Evolutionary conservation across 2,888 invertebrate genomes (phyloP), one percentile per base, ranked within the genome.

Genomic region (Eristalis intricaria): DNA sequence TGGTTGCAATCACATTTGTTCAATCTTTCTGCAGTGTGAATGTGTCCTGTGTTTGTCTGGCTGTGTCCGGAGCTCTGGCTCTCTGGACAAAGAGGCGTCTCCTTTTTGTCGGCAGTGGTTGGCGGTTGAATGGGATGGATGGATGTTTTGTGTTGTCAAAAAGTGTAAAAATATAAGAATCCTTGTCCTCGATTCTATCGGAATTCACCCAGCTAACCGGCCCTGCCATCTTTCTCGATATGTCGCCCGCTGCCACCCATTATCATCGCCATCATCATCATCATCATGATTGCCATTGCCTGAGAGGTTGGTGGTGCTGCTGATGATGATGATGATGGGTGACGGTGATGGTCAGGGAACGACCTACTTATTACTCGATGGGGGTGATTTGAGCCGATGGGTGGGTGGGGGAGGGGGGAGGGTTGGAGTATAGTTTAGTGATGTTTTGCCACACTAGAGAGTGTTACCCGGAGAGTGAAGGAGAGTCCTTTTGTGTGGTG

Each of bases 311-410:
- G 11, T 78, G 70, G n/a, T 70, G 63, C 15, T 75, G 64, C 38
- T 70, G 74, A 43, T 29, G 63, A 19, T 64, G 60, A 50, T 69
- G 70, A 56, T 76, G 38, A 19, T 60, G 19, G 50, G 19, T 4
- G 50, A 19, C 50, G 43, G 64, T 32, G 68, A 35, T 75, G 77
- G 86, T 78, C 86, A 79, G 65, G 65, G 71, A 79, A 83, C 60
- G 83, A 83, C 86, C 86, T 78, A 86, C 64, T 83, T 83, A 68
- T 61, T 69, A 78, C 50, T 78, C 70, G 19, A 64, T 76, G 50
- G 29, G 63, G 71, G 50, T 50, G 50, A 50, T 50, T 50, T 19
- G 50, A 50, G 38, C 38, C 32, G 32, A 32, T 32, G 32, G 32
- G 32, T 32, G 32, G 32, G 32, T 4, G 8, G 8, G 32, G 32